Percentiles rank a stretch among this genome's conserved stretches.
Evolutionary conservation across 2,797 vertebrate genomes (phyloP).

Genomic region (Varecia variegata): DNA sequence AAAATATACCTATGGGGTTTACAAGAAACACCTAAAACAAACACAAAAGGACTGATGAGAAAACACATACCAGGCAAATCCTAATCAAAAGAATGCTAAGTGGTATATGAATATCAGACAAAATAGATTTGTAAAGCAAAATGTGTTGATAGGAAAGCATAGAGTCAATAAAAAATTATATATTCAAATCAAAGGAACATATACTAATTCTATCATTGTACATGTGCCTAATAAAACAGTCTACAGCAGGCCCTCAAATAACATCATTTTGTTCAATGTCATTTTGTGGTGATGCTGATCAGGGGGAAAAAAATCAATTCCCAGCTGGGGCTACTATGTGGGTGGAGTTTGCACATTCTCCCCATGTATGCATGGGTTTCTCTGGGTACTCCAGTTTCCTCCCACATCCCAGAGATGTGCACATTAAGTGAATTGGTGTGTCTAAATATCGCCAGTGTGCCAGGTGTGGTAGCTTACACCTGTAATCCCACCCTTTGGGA

Average conservation of each 20-base stretch:
- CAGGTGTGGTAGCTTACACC: no score
- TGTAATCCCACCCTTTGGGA: no score
- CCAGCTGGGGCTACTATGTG: neutral
- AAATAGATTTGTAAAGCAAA: neutral
- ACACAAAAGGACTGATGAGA: neutral
- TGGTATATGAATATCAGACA: neutral
- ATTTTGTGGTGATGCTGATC: neutral
- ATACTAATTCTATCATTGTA: neutral
- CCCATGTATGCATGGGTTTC: no score
- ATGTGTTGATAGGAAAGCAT: neutral
- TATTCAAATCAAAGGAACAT: neutral
- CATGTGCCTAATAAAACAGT: neutral
- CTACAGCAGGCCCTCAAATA: neutral
- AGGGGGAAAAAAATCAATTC: neutral
- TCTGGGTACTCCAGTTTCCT: no score
- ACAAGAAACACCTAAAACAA: neutral
- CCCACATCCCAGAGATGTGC: no score
- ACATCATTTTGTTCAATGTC: neutral
- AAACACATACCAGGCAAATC: neutral
- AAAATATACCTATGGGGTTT: neutral
- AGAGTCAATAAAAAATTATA: neutral
- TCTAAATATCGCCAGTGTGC: no score
- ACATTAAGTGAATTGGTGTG: no score
- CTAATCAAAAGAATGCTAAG: neutral
- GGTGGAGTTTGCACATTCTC: neutral